Percentiles rank a stretch among this genome's conserved stretches.
These are phyloP conservation scores for Oplegnathus fasciatus DNA, from an alignment of 2,113 vertebrate species.

Conservation along the genomic window DNA sequence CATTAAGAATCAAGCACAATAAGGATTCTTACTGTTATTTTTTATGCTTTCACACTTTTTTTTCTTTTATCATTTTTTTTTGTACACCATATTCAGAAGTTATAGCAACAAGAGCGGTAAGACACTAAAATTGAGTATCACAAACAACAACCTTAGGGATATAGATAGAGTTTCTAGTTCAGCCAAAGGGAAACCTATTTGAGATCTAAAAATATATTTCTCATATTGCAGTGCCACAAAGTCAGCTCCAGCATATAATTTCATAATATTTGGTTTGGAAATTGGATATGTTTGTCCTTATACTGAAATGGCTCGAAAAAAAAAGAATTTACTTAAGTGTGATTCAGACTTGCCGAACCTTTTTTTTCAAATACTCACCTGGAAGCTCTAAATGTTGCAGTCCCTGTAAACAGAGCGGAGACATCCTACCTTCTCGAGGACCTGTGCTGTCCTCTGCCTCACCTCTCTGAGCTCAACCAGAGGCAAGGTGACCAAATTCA, in stretches of 20 bases:
- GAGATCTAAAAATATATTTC: not conserved
- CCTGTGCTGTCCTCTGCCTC: conserved; percentile 74
- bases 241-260: not conserved
- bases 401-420: conserved; percentile 15
- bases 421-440: conserved; percentile 14
- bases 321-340: not conserved
- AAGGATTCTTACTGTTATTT: not conserved
- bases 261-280: not conserved
- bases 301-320: not conserved
- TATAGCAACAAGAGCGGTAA: not conserved
- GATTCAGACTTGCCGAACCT: not conserved
- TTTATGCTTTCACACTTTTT: not conserved
- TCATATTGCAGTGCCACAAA: not conserved
- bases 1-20: not conserved
- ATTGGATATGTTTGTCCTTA: not conserved
- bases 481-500: conserved; percentile 92
- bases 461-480: conserved; percentile 75
- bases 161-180: not conserved
- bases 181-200: not conserved
- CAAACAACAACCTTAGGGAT: not conserved
- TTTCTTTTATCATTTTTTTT: not conserved
- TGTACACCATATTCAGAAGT: not conserved
- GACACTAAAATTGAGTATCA: not conserved
- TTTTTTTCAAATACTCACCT: not conserved
- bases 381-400: not conserved